Base-by-base conservation (phyloP, 2,113 vertebrate genomes). In the Natator depressus region DNA sequence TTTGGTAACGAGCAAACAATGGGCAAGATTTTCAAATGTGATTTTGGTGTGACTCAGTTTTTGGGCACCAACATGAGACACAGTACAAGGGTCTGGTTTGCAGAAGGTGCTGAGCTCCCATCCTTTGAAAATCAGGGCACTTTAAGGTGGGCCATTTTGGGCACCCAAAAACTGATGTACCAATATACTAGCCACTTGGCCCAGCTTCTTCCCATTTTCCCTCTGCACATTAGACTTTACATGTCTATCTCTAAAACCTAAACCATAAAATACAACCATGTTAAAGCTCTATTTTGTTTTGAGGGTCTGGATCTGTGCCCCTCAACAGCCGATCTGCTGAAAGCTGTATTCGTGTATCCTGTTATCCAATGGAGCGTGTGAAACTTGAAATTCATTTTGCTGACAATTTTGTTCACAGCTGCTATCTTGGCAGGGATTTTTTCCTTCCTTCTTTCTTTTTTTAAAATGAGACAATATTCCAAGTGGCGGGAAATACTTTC, bases 331-430 rank as follows among this genome's bases (percentile, higher is more conserved):
- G 29, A 42, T 50, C 80, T 79, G 81, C 84, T n/a, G 38, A 29
- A 81, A 91, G 55, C 54, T 84, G 47, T 24, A 46, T 84, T 69
- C 88, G 76, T 65, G 84, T 25, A 51, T 89, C 65, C 89, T 85
- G 88, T 85, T 95, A 85, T 85, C 72, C 42, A 82, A 87, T 20
- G 31, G 65, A 84, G 55, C 89, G 89, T 46, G 82, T 82, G 80
- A 91, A 94, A 91, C 84, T 50, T 55, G 54, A 93, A 38, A 93
- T 82, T 81, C 86, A 49, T 93, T 94, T 90, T 75, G 78, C 94
- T 92, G 94, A 93, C 94, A 97, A 92, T 55, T 91, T n/a, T 89
- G 88, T 49, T 93, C 85, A 80, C 96, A 98, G 97, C 94, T 97
- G 97, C 96, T 95, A 57, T 51, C 83, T 97, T 97, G 96, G 96